phyloP scores from a whole-genome alignment of 2,113 vertebrate species.

The Murina feae region DNA sequence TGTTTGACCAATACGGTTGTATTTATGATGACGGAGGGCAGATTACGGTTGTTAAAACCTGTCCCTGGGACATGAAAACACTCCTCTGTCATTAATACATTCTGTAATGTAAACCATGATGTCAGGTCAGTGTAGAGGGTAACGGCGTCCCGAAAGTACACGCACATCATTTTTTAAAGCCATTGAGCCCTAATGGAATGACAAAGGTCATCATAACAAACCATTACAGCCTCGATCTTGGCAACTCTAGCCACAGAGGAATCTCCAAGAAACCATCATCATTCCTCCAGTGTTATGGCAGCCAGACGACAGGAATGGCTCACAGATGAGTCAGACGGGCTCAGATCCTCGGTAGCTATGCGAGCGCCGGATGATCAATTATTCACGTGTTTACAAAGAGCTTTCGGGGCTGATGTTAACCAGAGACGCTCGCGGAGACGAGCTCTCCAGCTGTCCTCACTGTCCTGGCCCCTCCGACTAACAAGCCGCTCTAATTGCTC shows the following conservation, averaged over 20 bases:
- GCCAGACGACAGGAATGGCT: constrained; percentile 84
- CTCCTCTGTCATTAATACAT: constrained; percentile 87
- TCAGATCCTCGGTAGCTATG: constrained; percentile 83
- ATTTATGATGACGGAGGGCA: constrained; percentile 87
- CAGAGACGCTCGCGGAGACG: constrained; percentile 85
- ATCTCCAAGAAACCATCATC: constrained; percentile 86
- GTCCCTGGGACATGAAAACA: constrained; percentile 86
- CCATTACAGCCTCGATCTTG: constrained; percentile 91
- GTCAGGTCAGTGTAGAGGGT: constrained; percentile 89
- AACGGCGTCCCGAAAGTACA: constrained; percentile 88
- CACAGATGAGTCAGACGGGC: constrained; percentile 84
- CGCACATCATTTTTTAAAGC: constrained; percentile 85
- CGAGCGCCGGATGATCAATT: constrained; percentile 86
- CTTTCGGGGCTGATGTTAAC: constrained; percentile 85
- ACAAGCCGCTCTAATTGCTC: constrained; percentile 78
- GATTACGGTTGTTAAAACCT: constrained; percentile 89
- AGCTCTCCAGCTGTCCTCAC: constrained; percentile 84
- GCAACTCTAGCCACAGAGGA: constrained; percentile 84
- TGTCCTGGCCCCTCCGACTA: constrained; percentile 67
- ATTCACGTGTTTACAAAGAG: constrained; percentile 88
- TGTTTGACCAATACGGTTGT: constrained; percentile 89
- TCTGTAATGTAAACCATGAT: constrained; percentile 86
- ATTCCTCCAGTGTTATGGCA: constrained; percentile 89
- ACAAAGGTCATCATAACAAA: constrained; percentile 98
- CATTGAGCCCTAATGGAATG: constrained; percentile 95